Percentiles rank a stretch among this genome's conserved stretches.
phyloP scores from a whole-genome alignment of 2,113 vertebrate genomes.

The Boulengeromyrus knoepffleri region DNA sequence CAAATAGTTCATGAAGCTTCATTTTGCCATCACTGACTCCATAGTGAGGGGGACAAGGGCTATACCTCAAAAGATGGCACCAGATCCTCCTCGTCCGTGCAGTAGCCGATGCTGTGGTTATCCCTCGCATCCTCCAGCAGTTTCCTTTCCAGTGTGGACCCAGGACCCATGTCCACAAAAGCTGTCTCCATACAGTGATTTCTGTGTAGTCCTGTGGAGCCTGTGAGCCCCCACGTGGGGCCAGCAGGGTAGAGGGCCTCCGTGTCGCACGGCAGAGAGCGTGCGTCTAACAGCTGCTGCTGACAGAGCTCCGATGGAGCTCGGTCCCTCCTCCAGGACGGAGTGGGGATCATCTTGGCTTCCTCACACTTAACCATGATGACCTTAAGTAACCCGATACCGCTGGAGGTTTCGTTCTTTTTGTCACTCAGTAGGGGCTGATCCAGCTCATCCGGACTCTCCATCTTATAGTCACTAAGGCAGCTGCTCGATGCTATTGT shows the following conservation, averaged over 20 bases:
- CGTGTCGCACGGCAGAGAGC: slow-evolving; percentile 54
- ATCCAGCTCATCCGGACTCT: slow-evolving; percentile 60
- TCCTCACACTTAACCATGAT: slow-evolving; percentile 58
- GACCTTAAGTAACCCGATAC: slow-evolving; percentile 45
- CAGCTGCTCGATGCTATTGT: neutral
- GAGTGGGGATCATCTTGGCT: slow-evolving; percentile 51
- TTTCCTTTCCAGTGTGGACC: slow-evolving; percentile 60
- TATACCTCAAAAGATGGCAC: slow-evolving; percentile 63
- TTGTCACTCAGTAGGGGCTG: slow-evolving; percentile 60
- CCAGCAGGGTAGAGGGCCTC: slow-evolving; percentile 55
- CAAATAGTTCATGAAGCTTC: neutral
- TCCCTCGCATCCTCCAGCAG: slow-evolving; percentile 60
- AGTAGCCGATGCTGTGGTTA: slow-evolving; percentile 55
- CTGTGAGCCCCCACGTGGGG: slow-evolving; percentile 53
- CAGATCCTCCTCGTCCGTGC: slow-evolving; percentile 64
- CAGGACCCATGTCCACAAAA: slow-evolving; percentile 64
- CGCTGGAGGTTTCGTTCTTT: slow-evolving; percentile 16
- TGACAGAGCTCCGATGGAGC: slow-evolving; percentile 48
- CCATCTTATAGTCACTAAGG: slow-evolving; percentile 44
- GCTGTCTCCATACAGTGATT: slow-evolving; percentile 70
- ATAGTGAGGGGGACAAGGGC: neutral
- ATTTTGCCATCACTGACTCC: neutral
- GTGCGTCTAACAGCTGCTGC: slow-evolving; percentile 63
- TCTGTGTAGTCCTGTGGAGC: slow-evolving; percentile 49
- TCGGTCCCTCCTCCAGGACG: slow-evolving; percentile 54